Evolutionary conservation across 2,113 vertebrate species (phyloP).

Genomic region (Zosterops borbonicus): DNA sequence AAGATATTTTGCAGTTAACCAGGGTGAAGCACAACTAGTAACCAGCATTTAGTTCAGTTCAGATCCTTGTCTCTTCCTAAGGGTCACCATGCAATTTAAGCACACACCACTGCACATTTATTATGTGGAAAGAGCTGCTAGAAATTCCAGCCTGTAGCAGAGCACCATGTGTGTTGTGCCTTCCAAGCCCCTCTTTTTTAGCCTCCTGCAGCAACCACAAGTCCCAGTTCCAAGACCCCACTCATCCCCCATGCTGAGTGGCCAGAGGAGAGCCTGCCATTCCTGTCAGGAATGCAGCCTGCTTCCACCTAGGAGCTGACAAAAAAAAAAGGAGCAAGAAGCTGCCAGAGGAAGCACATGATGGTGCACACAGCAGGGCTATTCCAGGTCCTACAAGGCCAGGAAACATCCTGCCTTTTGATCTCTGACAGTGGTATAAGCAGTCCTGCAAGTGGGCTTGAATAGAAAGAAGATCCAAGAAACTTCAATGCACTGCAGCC

Average conservation of each 20-base stretch:
- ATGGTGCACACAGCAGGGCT: not conserved
- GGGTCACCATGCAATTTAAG: not conserved
- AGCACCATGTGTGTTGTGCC: not conserved
- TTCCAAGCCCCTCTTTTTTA: not conserved
- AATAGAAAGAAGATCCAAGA: not conserved
- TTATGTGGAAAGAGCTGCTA: not conserved
- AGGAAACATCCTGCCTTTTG: not conserved
- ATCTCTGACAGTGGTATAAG: not conserved
- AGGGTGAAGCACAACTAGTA: not conserved
- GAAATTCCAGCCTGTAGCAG: not conserved
- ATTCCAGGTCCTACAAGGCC: not conserved
- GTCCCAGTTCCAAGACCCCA: not conserved
- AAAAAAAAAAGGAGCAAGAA: not conserved
- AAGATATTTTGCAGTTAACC: not conserved
- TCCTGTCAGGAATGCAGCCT: not conserved
- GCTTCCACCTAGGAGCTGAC: not conserved
- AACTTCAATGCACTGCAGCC: not conserved
- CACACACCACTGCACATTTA: not conserved
- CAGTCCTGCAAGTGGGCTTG: not conserved
- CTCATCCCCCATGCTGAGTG: accelerated
- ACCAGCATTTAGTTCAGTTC: not conserved
- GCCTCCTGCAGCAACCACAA: not conserved
- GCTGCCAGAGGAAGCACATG: not conserved
- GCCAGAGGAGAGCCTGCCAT: not conserved
- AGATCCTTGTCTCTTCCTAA: not conserved